These are phyloP conservation scores for Phymatocera aterrima DNA, from an alignment of 2,888 invertebrate genomes.

Conservation along the genomic window DNA sequence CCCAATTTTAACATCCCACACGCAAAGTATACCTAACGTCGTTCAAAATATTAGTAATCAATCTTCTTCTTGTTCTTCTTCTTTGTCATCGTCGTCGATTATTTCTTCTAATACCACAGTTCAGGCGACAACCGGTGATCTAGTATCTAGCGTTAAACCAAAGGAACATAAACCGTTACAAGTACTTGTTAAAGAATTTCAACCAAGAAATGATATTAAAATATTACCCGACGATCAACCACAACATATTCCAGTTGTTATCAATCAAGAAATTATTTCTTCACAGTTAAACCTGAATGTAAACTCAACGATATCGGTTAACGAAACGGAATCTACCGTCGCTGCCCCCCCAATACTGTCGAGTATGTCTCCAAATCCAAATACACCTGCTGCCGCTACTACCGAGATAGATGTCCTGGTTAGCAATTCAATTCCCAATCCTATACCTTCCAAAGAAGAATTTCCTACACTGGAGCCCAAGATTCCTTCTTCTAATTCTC, in stretches of 20 bases:
- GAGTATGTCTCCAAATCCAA: conserved; percentile 49
- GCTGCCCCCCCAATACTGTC: conserved; percentile 56
- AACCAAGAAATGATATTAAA: conserved; percentile 64
- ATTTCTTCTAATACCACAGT: conserved; percentile 45
- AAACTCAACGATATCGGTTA: conserved; percentile 37
- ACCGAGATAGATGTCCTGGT: conserved; percentile 35
- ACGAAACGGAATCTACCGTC: conserved; percentile 55
- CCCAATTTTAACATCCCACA: conserved; percentile 52
- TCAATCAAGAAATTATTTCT: conserved; percentile 62
- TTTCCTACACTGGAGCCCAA: conserved; percentile 53
- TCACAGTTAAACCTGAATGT: conserved; percentile 67
- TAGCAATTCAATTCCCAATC: conserved; percentile 42
- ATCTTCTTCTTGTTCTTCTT: too few species aligned
- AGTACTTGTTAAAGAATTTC: conserved; percentile 62
- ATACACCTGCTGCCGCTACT: conserved; percentile 48
- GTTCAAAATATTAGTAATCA: conserved; percentile 60
- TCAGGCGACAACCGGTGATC: background rate
- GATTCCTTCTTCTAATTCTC: conserved; percentile 62
- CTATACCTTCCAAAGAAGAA: conserved; percentile 32
- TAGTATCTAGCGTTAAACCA: conserved; percentile 40
- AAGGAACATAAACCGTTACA: conserved; percentile 64
- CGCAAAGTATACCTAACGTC: conserved; percentile 57
- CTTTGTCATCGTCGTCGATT: too few species aligned
- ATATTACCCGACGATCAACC: conserved; percentile 56
- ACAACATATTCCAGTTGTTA: conserved; percentile 51